Evolutionary conservation across 2,113 vertebrate species (phyloP).

Genomic region (Pelobates fuscus): DNA sequence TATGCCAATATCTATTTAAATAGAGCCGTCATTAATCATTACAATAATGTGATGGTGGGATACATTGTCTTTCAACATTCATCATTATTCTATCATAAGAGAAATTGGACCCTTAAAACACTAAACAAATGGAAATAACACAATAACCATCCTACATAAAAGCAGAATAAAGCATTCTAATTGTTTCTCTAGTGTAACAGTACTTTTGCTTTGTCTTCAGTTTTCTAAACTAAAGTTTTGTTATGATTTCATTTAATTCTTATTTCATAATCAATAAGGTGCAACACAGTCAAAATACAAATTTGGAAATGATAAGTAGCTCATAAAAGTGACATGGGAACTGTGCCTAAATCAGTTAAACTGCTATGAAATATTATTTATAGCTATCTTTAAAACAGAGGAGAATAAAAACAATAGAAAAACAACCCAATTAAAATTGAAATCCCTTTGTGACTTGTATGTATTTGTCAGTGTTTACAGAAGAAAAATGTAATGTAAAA

Average conservation of each 20-base stretch:
- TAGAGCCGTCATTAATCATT: too few species aligned
- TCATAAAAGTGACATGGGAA: slow-evolving; percentile 54
- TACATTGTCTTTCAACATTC: too few species aligned
- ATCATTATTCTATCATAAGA: too few species aligned
- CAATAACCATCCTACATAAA: slow-evolving; percentile 15
- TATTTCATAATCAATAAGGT: slow-evolving; percentile 42
- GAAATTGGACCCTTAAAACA: too few species aligned
- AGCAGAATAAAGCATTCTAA: slow-evolving; percentile 2
- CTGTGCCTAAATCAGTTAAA: slow-evolving; percentile 53
- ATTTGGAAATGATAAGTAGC: slow-evolving; percentile 51
- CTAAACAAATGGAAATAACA: background rate
- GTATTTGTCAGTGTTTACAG: slow-evolving; percentile 9
- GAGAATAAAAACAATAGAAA: slow-evolving; percentile 6
- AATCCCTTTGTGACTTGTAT: slow-evolving; percentile 44
- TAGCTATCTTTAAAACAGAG: slow-evolving; percentile 43
- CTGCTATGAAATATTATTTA: slow-evolving; percentile 53
- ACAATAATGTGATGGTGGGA: too few species aligned
- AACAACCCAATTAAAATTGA: slow-evolving; percentile 51
- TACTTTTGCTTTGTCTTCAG: slow-evolving; percentile 18
- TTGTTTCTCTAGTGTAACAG: slow-evolving; percentile 7
- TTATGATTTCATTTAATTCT: slow-evolving; percentile 20
- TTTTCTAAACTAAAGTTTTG: slow-evolving; percentile 14
- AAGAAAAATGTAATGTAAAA: background rate
- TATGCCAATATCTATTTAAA: too few species aligned
- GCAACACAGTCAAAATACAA: slow-evolving; percentile 29